phyloP scores from a whole-genome alignment of 2,797 vertebrate genomes.

The Forpus xanthops region DNA sequence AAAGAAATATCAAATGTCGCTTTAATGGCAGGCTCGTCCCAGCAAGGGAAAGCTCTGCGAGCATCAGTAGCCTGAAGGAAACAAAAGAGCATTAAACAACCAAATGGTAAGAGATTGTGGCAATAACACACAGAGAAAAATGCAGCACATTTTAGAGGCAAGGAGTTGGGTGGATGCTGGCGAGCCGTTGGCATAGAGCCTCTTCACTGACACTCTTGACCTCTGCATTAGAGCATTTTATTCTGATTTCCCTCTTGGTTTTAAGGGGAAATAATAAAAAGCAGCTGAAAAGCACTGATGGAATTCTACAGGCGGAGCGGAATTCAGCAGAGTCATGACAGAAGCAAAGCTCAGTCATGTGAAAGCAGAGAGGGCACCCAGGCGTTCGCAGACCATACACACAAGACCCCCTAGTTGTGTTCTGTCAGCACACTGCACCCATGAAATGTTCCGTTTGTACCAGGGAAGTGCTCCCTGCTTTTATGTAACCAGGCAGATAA shows the following conservation, averaged over 20 bases:
- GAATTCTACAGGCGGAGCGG: constrained; percentile 18
- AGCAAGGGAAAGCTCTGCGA: constrained; percentile 97
- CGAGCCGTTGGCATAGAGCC: neutral
- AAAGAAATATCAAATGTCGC: constrained; percentile 96
- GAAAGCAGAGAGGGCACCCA: constrained; percentile 5
- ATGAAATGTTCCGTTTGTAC: neutral
- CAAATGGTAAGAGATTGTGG: neutral
- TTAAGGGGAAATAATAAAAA: neutral
- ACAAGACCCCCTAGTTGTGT: neutral
- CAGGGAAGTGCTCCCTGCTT: neutral
- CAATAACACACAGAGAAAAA: neutral
- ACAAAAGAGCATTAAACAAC: constrained; percentile 8
- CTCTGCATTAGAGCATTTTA: neutral
- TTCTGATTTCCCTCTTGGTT: neutral
- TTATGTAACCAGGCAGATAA: neutral
- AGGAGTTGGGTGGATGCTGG: neutral
- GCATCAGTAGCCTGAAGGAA: constrained; percentile 91
- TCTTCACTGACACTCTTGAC: neutral
- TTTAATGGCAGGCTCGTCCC: constrained; percentile 98
- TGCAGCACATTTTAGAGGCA: neutral
- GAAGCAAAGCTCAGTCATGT: constrained; percentile 51
- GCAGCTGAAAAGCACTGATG: neutral
- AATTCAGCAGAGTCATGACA: constrained; percentile 43
- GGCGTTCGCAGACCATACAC: neutral
- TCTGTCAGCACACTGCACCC: neutral